Conservation (phyloP, 1,140 invertebrate genomes). For the Achroia grisella region DNA sequence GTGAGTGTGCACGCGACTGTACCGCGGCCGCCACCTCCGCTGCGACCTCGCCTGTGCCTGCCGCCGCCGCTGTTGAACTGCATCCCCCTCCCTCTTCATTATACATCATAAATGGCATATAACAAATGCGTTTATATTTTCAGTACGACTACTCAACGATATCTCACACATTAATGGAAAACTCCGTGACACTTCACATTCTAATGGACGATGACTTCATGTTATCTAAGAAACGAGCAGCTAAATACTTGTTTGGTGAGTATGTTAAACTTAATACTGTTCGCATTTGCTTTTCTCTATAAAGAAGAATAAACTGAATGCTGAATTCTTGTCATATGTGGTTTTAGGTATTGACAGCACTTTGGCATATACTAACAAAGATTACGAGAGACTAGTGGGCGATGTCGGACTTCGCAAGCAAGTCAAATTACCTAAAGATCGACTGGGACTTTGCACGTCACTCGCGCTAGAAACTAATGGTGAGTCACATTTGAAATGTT, state of each 20-base stretch:
- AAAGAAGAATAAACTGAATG: too few relatives aligned
- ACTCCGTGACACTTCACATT: slow-evolving; percentile 87
- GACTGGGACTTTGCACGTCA: slow-evolving; percentile 85
- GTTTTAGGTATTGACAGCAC: slow-evolving; percentile 80
- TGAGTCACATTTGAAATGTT: slow-evolving; percentile 24
- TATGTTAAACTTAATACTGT: too few relatives aligned
- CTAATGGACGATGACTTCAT: slow-evolving; percentile 86
- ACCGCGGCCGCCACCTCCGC: slow-evolving; percentile 84
- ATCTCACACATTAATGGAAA: slow-evolving; percentile 84
- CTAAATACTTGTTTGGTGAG: slow-evolving; percentile 84
- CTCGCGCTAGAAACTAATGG: slow-evolving; percentile 90
- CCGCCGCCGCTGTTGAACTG: too few relatives aligned
- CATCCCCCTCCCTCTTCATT: too few relatives aligned
- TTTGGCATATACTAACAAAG: slow-evolving; percentile 85
- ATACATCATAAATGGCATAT: too few relatives aligned
- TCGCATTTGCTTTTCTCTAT: too few relatives aligned
- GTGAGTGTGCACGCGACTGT: slow-evolving; percentile 89
- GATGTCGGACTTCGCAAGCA: slow-evolving; percentile 80
- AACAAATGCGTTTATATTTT: slow-evolving; percentile 12
- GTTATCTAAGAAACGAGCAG: slow-evolving; percentile 79
- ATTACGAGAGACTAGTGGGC: slow-evolving; percentile 78
- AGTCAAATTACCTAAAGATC: slow-evolving; percentile 82
- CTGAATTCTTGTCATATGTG: too few relatives aligned
- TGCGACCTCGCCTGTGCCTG: slow-evolving; percentile 75
- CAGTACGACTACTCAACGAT: slow-evolving; percentile 86